Evolutionary conservation across 2,797 vertebrate species (phyloP).

Genomic region (Tauraco hartlaubi): DNA sequence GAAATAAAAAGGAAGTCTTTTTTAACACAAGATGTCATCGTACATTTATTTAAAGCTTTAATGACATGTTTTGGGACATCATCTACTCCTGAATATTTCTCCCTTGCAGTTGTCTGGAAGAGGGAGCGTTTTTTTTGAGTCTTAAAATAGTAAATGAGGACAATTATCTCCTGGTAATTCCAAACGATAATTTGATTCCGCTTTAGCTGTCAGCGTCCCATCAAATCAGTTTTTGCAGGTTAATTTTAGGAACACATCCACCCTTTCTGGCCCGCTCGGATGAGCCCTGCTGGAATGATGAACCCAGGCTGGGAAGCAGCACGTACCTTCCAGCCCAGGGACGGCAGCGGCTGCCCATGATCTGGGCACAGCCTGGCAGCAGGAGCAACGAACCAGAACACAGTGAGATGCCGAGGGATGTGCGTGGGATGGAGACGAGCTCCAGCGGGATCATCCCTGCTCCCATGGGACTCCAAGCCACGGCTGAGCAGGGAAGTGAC

Average conservation of each 20-base stretch:
- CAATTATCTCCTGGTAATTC: constrained; percentile 54
- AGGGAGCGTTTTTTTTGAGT: neutral
- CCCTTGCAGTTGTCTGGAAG: constrained; percentile 29
- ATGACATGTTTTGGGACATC: constrained; percentile 50
- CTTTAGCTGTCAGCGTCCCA: constrained; percentile 3
- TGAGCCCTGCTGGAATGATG: neutral
- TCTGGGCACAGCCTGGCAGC: neutral
- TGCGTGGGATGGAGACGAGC: neutral
- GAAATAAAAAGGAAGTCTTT: constrained; percentile 2
- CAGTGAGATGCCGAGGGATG: neutral
- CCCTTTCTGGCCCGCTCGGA: neutral
- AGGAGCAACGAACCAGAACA: neutral
- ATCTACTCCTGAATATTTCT: neutral
- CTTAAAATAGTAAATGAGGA: constrained; percentile 65
- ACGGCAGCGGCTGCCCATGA: accelerated
- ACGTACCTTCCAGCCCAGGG: neutral
- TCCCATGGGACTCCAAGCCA: neutral
- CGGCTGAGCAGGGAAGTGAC: neutral
- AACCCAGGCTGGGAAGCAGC: neutral
- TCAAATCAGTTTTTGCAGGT: neutral
- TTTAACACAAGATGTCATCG: neutral
- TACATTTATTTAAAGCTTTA: constrained; percentile 58
- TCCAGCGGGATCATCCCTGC: neutral
- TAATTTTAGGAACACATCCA: constrained; percentile 33
- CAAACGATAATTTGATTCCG: neutral